Conservation (phyloP, 2,888 invertebrate genomes). For the Plebejus anna region DNA sequence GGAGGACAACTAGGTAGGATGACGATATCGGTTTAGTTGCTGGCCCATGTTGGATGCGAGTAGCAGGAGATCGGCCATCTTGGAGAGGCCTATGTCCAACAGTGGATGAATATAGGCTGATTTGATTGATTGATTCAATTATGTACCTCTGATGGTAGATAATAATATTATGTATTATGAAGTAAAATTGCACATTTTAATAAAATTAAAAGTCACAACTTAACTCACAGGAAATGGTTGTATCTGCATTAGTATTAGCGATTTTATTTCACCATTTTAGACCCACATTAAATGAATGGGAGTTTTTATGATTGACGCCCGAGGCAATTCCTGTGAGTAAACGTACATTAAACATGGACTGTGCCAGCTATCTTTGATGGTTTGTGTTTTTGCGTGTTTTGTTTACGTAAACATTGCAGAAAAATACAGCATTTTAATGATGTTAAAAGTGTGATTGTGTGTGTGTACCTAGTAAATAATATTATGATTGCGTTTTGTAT, state of each 20-base stretch:
- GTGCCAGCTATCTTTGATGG: not conserved
- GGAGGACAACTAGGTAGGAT: no score
- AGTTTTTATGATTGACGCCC: constrained; percentile 18
- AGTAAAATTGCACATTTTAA: not conserved
- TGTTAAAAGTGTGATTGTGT: not conserved
- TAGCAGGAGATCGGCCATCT: no score
- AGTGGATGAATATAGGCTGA: no score
- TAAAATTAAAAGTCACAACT: not conserved
- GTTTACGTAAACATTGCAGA: constrained; percentile 6
- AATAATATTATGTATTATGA: no score
- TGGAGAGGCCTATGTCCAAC: no score
- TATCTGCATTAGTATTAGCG: not conserved
- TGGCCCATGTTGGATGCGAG: no score
- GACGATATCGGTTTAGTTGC: no score
- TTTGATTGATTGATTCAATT: no score
- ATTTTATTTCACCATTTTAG: constrained; percentile 12
- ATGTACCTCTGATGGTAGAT: no score
- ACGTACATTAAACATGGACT: not conserved
- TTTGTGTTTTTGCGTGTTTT: not conserved
- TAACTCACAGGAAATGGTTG: not conserved
- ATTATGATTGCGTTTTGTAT: not conserved
- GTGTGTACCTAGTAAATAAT: no score
- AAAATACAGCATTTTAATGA: not conserved
- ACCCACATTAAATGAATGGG: constrained; percentile 15
- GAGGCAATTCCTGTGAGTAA: constrained; percentile 11